Conservation (phyloP, 2,888 invertebrate species). For the Sphaeridia pumilis region DNA sequence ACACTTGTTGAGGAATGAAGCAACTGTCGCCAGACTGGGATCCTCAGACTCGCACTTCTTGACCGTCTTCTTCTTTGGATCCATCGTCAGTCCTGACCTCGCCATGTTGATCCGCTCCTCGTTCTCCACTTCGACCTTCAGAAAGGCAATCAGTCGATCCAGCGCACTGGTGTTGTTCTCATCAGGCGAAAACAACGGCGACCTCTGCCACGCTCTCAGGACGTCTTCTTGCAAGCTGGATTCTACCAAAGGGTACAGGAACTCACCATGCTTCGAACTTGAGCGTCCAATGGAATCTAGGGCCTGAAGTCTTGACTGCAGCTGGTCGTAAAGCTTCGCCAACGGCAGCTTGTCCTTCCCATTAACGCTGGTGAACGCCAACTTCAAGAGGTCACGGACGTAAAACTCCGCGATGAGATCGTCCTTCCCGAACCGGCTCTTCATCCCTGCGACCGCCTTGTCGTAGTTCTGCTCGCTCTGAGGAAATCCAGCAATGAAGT, state of each 20-base stretch:
- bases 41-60: not conserved
- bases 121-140: constrained; percentile 7
- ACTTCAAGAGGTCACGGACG: not conserved
- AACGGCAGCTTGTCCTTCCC: not conserved
- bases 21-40: not conserved
- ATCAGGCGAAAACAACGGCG: not conserved
- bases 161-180: not conserved
- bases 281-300: not conserved
- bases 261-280: not conserved
- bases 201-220: not conserved
- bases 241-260: not conserved
- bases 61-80: not conserved
- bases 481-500: not conserved
- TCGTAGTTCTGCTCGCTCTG: not conserved
- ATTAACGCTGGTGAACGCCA: not conserved
- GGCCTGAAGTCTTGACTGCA: not conserved
- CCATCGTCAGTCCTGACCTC: not conserved
- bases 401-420: not conserved
- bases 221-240: not conserved
- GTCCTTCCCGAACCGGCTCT: not conserved
- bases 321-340: not conserved
- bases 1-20: not conserved
- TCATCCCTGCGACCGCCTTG: not conserved
- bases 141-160: constrained; percentile 7
- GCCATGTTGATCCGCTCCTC: constrained; percentile 6